Conservation (phyloP, 2,113 vertebrate species). For the Perca flavescens region DNA sequence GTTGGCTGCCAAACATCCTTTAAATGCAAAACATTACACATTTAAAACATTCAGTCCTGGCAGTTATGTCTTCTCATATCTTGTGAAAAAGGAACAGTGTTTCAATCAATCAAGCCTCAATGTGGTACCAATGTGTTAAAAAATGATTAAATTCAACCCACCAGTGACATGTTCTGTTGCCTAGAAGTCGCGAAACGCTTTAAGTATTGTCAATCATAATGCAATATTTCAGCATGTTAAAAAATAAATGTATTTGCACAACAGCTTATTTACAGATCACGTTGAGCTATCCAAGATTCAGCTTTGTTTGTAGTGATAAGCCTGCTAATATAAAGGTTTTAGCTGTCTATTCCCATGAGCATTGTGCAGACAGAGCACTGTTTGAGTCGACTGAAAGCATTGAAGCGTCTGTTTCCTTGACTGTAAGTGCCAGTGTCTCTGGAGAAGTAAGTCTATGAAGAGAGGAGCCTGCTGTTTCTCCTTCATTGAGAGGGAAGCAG, state of each 20-base stretch:
- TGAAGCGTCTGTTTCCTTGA: slow-evolving; percentile 20
- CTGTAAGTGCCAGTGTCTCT: slow-evolving; percentile 19
- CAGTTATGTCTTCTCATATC: neutral
- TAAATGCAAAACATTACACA: slow-evolving; percentile 1
- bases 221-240: neutral
- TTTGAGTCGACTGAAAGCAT: slow-evolving; percentile 27
- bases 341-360: slow-evolving; percentile 39
- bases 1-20: slow-evolving; percentile 1
- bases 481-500: slow-evolving; percentile 19
- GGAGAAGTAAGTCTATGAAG: slow-evolving; percentile 20
- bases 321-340: slow-evolving; percentile 22
- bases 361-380: neutral
- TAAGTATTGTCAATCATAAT: neutral
- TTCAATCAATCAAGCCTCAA: neutral
- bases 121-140: neutral
- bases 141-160: neutral
- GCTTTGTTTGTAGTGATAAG: slow-evolving; percentile 19
- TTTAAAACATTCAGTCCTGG: neutral
- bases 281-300: neutral
- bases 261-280: neutral
- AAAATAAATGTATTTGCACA: neutral
- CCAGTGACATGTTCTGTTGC: neutral
- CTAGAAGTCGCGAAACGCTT: neutral
- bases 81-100: neutral
- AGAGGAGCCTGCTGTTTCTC: slow-evolving; percentile 5